Evolutionary conservation across 2,113 vertebrate species (phyloP).

Genomic region (Theristicus caerulescens): DNA sequence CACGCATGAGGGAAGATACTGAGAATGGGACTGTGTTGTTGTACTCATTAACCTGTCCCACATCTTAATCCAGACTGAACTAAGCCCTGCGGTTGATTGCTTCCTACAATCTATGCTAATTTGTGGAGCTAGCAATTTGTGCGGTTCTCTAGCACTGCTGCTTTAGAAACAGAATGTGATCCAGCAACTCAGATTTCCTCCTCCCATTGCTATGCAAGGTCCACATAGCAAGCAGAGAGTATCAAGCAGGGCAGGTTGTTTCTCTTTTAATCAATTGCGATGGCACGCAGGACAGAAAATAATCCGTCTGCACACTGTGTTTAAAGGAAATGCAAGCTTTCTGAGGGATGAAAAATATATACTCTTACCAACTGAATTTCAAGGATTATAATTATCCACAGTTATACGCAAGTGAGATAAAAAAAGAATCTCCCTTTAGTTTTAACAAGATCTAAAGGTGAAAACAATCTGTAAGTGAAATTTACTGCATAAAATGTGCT

Average conservation of each 20-base stretch:
- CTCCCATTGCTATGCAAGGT: background rate
- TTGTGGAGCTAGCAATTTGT: background rate
- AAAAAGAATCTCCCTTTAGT: background rate
- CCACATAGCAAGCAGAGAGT: background rate
- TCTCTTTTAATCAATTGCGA: conserved; percentile 2
- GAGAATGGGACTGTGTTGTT: background rate
- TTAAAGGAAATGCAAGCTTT: conserved; percentile 20
- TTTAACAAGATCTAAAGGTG: background rate
- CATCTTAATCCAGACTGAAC: background rate
- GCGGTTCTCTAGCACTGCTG: background rate
- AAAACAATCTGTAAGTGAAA: background rate
- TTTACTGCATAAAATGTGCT: background rate
- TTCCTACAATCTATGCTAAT: background rate
- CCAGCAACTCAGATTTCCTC: background rate
- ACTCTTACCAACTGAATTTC: background rate
- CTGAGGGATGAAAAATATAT: background rate
- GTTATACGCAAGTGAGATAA: background rate
- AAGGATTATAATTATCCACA: background rate
- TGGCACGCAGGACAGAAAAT: background rate
- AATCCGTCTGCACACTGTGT: background rate
- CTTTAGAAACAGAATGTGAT: background rate
- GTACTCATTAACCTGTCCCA: background rate
- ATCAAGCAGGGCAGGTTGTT: background rate
- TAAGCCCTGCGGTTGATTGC: background rate
- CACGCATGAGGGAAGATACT: background rate